Evolutionary conservation across 1,140 invertebrate species (phyloP).

Genomic region (Zaprionus lachaisei): DNA sequence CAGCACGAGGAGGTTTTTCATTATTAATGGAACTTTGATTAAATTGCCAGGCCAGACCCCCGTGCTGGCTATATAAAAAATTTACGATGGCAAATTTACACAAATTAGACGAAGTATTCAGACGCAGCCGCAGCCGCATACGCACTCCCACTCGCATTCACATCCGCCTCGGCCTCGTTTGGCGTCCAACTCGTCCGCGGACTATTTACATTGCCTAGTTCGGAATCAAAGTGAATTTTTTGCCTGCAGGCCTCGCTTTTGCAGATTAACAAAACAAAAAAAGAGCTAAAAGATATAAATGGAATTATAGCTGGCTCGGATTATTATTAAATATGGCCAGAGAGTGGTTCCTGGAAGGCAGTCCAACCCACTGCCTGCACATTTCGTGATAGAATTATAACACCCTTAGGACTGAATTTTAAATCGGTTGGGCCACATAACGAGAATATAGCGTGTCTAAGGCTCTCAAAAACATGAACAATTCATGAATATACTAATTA

Average conservation of each 20-base stretch:
- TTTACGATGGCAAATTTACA: constrained; percentile 67
- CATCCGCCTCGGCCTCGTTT: not conserved
- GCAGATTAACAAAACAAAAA: not conserved
- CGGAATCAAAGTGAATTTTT: not conserved
- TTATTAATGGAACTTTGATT: constrained; percentile 81
- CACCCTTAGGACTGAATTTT: not conserved
- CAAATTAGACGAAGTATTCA: constrained; percentile 59
- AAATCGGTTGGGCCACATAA: not conserved
- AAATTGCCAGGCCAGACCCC: constrained; percentile 57
- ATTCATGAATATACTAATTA: not conserved
- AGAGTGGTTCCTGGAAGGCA: not conserved
- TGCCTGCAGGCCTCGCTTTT: not conserved
- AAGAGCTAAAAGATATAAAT: not conserved
- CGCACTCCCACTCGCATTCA: too few species aligned
- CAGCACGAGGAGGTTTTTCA: constrained; percentile 54
- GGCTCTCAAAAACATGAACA: not conserved
- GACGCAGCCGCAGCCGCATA: constrained; percentile 23
- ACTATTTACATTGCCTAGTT: constrained; percentile 37
- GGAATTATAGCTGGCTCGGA: not conserved
- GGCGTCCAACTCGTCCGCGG: constrained; percentile 12
- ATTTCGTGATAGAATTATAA: constrained; percentile 5
- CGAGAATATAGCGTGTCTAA: not conserved
- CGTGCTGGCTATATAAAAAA: constrained; percentile 29
- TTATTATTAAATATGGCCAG: not conserved
- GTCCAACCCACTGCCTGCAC: not conserved